phyloP scores from a whole-genome alignment of 2,113 vertebrate species.

The Dinomys branickii region DNA sequence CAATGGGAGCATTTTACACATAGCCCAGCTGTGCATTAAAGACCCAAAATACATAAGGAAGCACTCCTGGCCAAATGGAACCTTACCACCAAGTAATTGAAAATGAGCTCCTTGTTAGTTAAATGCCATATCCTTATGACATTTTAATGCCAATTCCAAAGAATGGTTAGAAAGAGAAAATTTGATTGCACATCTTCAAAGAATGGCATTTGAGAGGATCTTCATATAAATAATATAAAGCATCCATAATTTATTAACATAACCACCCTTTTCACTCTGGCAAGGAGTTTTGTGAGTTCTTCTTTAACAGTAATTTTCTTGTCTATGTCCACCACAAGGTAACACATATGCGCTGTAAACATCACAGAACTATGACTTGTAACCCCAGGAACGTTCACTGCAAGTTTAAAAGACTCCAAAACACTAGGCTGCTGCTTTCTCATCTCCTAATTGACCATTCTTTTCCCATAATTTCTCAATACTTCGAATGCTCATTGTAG shows the following conservation, averaged over 20 bases:
- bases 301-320: neutral
- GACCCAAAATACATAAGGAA: neutral
- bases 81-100: conserved; percentile 38
- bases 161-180: conserved; percentile 10
- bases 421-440: neutral
- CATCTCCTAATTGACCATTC: neutral
- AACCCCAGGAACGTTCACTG: neutral
- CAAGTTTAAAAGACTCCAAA: neutral
- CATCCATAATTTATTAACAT: neutral
- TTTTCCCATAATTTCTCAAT: neutral
- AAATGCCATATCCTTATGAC: neutral
- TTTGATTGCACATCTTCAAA: neutral
- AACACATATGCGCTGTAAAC: neutral
- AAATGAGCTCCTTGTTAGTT: neutral
- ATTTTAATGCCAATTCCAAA: conserved; percentile 20
- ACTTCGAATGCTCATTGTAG: neutral
- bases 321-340: neutral
- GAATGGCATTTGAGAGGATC: neutral
- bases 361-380: neutral
- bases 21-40: conserved; percentile 57
- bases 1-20: conserved; percentile 62
- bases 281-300: neutral
- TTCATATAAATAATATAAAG: neutral
- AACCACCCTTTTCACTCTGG: neutral
- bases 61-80: neutral